phyloP scores from a whole-genome alignment of 1,140 invertebrate species.

The Musca domestica region DNA sequence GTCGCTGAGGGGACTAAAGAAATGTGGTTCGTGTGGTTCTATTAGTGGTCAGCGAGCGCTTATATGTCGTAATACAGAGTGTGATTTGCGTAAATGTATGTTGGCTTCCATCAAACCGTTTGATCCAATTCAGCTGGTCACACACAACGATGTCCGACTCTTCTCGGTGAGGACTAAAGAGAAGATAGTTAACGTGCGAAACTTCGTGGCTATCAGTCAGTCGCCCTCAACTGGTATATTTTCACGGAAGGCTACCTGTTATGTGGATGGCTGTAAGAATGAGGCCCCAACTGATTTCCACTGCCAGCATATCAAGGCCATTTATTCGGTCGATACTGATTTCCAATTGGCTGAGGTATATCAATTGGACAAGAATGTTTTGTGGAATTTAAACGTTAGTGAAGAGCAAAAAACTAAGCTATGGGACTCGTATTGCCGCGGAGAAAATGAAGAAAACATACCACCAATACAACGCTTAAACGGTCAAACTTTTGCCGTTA shows the following conservation, averaged over 20 bases:
- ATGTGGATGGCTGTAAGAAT: constrained; percentile 39
- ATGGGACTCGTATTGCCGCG: constrained; percentile 41
- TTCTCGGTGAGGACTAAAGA: constrained; percentile 42
- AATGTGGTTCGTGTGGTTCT: constrained; percentile 40
- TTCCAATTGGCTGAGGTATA: constrained; percentile 35
- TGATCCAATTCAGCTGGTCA: constrained; percentile 39
- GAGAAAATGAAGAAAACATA: constrained; percentile 34
- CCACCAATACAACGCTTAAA: constrained; percentile 45
- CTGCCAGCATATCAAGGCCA: constrained; percentile 41
- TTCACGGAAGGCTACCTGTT: constrained; percentile 42
- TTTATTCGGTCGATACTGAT: constrained; percentile 29
- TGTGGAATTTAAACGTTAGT: constrained; percentile 44
- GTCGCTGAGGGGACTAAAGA: constrained; percentile 37
- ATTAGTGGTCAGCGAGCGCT: constrained; percentile 43
- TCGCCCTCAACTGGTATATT: constrained; percentile 30
- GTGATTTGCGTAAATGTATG: constrained; percentile 35
- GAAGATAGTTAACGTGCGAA: constrained; percentile 35
- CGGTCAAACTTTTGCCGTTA: constrained; percentile 41
- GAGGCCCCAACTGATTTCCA: constrained; percentile 10
- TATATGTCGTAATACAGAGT: constrained; percentile 37
- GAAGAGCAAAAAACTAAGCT: constrained; percentile 43
- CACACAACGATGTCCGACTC: constrained; percentile 29
- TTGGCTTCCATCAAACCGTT: constrained; percentile 28
- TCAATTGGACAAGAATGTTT: constrained; percentile 37
- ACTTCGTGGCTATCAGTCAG: constrained; percentile 42